A percentile compares a stretch with the other conserved stretches of the same genome.
These are phyloP conservation scores for Sebastes trivittatus DNA, from an alignment of 2,797 vertebrate species.

Conservation along the genomic window DNA sequence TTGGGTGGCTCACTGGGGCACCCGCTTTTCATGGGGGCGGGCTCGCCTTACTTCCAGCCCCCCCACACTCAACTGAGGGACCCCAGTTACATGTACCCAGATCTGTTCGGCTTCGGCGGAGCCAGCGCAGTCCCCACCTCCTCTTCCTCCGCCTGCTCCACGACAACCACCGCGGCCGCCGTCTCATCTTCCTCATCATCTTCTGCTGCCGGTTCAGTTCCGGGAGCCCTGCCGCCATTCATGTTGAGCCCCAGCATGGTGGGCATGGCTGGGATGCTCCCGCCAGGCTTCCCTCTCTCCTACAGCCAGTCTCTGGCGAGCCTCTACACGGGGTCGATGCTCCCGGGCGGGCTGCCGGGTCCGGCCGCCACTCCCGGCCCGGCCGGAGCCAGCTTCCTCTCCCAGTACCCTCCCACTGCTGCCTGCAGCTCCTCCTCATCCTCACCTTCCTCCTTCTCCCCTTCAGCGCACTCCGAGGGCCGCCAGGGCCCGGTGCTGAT, in stretches of 20 bases:
- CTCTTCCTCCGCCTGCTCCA: conserved; percentile 81
- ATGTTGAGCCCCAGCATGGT: conserved; percentile 85
- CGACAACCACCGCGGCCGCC: conserved; percentile 79
- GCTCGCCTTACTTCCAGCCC: conserved; percentile 89
- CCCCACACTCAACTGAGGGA: conserved; percentile 88
- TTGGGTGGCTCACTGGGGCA: conserved; percentile 87
- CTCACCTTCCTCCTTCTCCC: conserved; percentile 80
- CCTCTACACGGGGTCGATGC: conserved; percentile 87
- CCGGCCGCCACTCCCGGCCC: conserved; percentile 79
- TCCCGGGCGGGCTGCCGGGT: conserved; percentile 85
- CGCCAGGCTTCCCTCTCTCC: conserved; percentile 86
- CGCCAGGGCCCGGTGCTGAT: conserved; percentile 39
- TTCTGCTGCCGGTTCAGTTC: conserved; percentile 73
- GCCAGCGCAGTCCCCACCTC: conserved; percentile 78
- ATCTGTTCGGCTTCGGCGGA: conserved; percentile 83
- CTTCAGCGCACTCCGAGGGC: conserved; percentile 46
- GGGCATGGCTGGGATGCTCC: conserved; percentile 87
- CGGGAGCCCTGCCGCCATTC: conserved; percentile 87
- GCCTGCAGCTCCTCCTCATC: conserved; percentile 70
- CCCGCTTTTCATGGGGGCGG: conserved; percentile 87
- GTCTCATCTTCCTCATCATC: conserved; percentile 82
- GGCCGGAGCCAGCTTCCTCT: conserved; percentile 85
- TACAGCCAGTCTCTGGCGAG: conserved; percentile 90
- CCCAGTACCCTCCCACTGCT: conserved; percentile 83
- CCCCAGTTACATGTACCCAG: conserved; percentile 88